Conservation (phyloP, 2,797 vertebrate species). For the Myotis daubentonii region DNA sequence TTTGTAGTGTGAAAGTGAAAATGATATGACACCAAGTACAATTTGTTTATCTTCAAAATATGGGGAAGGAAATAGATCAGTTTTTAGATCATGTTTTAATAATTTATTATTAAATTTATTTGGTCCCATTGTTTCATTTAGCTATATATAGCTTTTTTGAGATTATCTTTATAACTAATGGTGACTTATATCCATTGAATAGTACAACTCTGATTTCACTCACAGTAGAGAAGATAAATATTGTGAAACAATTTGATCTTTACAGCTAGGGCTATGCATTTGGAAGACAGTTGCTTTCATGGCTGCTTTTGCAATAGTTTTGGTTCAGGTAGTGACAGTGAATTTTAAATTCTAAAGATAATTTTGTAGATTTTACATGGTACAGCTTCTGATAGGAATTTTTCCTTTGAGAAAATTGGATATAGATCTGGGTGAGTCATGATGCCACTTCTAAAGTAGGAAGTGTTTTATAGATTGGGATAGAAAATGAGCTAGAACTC, state of each 20-base stretch:
- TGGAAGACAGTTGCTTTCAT: slow-evolving; percentile 43
- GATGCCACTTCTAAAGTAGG: slow-evolving; percentile 3
- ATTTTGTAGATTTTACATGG: slow-evolving; percentile 38
- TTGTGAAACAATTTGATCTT: slow-evolving; percentile 41
- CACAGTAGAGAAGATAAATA: slow-evolving; percentile 22
- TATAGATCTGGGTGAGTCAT: slow-evolving; percentile 43
- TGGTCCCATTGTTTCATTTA: background rate
- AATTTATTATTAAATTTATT: slow-evolving; percentile 35
- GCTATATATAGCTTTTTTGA: slow-evolving; percentile 16
- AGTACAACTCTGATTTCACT: slow-evolving; percentile 33
- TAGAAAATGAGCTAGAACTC: background rate
- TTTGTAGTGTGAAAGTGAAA: slow-evolving; percentile 31
- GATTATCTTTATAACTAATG: slow-evolving; percentile 32
- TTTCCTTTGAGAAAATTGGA: slow-evolving; percentile 61
- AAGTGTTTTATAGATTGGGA: slow-evolving; percentile 27
- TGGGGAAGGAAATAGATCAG: background rate
- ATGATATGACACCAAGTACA: background rate
- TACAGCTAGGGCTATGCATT: background rate
- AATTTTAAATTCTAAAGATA: slow-evolving; percentile 23
- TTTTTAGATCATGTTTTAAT: slow-evolving; percentile 56
- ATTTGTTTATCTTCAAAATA: slow-evolving; percentile 53
- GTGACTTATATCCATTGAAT: slow-evolving; percentile 28
- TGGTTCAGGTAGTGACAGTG: background rate
- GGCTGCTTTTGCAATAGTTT: slow-evolving; percentile 61
- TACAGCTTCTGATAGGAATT: background rate